These are phyloP conservation scores for Meteorus sp. DNA, from an alignment of 1,140 invertebrate genomes.

Conservation along the genomic window DNA sequence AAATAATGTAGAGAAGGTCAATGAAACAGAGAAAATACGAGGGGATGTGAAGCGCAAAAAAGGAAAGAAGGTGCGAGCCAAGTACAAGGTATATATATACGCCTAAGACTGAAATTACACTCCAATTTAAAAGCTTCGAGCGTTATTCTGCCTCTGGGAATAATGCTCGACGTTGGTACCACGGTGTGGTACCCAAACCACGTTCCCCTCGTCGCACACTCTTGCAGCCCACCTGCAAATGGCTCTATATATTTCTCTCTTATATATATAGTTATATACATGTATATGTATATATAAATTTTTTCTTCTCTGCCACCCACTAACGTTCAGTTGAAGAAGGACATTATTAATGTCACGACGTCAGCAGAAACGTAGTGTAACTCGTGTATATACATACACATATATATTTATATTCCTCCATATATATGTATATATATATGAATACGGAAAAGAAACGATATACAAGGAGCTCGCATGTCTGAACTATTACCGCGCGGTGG, in stretches of 20 bases:
- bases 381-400: too few relatives aligned
- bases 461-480: constrained; percentile 30
- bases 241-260: too few relatives aligned
- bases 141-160: constrained; percentile 31
- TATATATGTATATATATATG: constrained; percentile 12
- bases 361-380: constrained; percentile 25
- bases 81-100: constrained; percentile 23
- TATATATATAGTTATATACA: constrained; percentile 34
- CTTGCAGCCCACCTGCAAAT: constrained; percentile 31
- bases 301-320: too few relatives aligned
- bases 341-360: constrained; percentile 22
- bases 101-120: constrained; percentile 29
- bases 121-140: constrained; percentile 31
- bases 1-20: neutral
- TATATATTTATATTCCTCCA: too few relatives aligned
- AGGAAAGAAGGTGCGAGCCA: constrained; percentile 3
- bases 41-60: neutral
- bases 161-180: constrained; percentile 33
- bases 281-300: too few relatives aligned
- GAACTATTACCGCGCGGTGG: constrained; percentile 25
- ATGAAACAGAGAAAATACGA: neutral
- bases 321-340: too few relatives aligned
- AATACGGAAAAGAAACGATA: constrained; percentile 21
- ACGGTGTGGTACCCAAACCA: constrained; percentile 27
- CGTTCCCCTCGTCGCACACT: constrained; percentile 8